Conservation (phyloP, 2,113 vertebrate genomes). For the Malurus elegans region DNA sequence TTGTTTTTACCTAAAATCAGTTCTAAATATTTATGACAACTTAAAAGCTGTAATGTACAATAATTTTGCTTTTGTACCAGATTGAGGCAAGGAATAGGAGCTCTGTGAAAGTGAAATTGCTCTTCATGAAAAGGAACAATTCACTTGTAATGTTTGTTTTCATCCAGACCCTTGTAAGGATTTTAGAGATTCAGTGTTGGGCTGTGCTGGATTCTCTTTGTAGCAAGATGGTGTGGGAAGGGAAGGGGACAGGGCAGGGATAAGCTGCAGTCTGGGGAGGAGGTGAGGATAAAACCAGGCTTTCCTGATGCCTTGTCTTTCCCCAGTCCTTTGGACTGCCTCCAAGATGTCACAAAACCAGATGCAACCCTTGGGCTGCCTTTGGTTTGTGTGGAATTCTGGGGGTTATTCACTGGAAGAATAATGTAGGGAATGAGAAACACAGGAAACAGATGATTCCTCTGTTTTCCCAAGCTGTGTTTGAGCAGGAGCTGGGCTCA, state of each 20-base stretch:
- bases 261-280: not conserved
- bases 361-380: not conserved
- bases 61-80: not conserved
- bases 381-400: not conserved
- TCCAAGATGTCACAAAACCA: not conserved
- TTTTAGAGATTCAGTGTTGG: not conserved
- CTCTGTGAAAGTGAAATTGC: not conserved
- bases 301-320: not conserved
- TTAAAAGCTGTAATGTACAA: not conserved
- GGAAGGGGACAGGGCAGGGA: not conserved
- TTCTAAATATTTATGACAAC: not conserved
- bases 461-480: not conserved
- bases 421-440: accelerated
- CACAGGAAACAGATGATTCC: not conserved
- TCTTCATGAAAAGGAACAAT: not conserved
- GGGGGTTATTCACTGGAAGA: not conserved
- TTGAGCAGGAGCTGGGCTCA: not conserved
- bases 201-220: not conserved
- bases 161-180: not conserved
- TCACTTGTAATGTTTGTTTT: not conserved
- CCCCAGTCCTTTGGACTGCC: not conserved
- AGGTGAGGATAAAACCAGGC: not conserved
- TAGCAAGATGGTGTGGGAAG: not conserved
- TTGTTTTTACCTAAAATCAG: not conserved
- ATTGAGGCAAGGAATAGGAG: not conserved